These are phyloP conservation scores for Ariopsis seemanni DNA, from an alignment of 2,113 vertebrate genomes.

Conservation along the genomic window DNA sequence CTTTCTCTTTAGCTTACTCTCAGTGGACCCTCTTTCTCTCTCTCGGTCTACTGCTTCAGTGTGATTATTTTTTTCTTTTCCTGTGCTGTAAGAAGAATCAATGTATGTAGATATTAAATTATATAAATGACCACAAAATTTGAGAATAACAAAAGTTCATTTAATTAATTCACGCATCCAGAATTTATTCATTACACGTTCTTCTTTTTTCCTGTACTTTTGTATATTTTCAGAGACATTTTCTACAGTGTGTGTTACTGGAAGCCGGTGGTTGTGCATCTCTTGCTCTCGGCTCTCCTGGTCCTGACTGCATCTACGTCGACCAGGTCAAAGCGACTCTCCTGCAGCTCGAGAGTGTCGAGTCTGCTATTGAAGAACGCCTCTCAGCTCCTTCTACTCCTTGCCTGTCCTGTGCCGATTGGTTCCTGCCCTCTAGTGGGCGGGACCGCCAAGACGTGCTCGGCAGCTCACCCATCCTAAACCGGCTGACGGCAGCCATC, in stretches of 20 bases:
- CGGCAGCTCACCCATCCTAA: constrained; percentile 75
- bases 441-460: constrained; percentile 75
- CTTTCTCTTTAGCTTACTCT: not conserved
- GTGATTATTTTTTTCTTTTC: not conserved
- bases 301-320: constrained; percentile 91
- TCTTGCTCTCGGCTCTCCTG: constrained; percentile 79
- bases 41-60: not conserved
- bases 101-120: not conserved
- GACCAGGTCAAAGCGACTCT: constrained; percentile 91
- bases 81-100: not conserved
- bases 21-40: not conserved
- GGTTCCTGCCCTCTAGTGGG: constrained; percentile 77
- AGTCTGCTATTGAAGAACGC: constrained; percentile 77
- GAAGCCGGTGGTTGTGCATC: constrained; percentile 89
- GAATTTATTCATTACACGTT: not conserved
- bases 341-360: constrained; percentile 82
- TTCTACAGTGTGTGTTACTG: constrained; percentile 87
- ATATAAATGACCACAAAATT: not conserved
- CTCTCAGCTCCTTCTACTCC: constrained; percentile 77
- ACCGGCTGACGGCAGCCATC: constrained; percentile 73
- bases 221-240: constrained; percentile 77
- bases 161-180: not conserved
- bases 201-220: not conserved
- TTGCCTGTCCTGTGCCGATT: constrained; percentile 86
- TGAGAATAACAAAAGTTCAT: not conserved